phyloP scores from a whole-genome alignment of 2,113 vertebrate species.

The Toxotes chatareus region DNA sequence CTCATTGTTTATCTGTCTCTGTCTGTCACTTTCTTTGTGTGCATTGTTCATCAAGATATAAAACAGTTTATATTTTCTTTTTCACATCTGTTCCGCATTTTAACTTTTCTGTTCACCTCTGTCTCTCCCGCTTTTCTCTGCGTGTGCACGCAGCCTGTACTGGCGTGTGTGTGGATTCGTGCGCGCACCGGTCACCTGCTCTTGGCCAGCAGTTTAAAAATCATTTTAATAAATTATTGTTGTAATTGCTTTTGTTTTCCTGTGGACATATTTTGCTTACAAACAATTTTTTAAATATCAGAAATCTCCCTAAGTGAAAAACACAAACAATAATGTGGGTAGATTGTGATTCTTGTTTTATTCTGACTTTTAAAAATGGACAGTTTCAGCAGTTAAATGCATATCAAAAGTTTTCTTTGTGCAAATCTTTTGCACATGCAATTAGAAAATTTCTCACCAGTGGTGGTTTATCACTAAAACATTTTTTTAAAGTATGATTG shows the following conservation, averaged over 20 bases:
- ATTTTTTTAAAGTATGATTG: neutral
- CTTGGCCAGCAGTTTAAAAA: neutral
- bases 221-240: neutral
- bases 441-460: neutral
- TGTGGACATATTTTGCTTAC: neutral
- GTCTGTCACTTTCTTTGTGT: constrained; percentile 26
- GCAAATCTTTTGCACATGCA: neutral
- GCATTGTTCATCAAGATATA: neutral
- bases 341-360: neutral
- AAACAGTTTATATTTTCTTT: neutral
- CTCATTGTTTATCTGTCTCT: constrained; percentile 2
- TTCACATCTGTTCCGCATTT: accelerated
- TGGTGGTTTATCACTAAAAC: neutral
- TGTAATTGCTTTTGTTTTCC: neutral
- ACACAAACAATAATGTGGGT: neutral
- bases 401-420: neutral
- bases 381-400: neutral
- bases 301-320: neutral
- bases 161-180: neutral
- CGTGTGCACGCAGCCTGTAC: too few species aligned
- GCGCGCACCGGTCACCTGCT: neutral
- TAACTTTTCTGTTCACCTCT: neutral
- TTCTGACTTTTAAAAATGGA: neutral
- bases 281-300: neutral
- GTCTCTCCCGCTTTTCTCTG: neutral